These are phyloP conservation scores for Lagorchestes hirsutus DNA, from an alignment of 2,797 vertebrate genomes.

Conservation along the genomic window DNA sequence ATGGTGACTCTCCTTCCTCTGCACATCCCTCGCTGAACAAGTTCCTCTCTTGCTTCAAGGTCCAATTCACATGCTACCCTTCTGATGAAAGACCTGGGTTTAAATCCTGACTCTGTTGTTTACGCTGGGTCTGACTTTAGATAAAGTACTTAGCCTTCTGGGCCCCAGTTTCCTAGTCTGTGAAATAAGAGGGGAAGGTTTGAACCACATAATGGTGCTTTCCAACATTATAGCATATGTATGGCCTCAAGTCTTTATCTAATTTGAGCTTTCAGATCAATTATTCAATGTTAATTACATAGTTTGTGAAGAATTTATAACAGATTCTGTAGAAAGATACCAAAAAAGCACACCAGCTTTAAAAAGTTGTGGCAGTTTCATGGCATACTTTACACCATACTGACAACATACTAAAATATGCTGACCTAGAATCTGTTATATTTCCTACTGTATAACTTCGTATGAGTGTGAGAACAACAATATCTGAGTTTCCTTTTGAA, in stretches of 20 bases:
- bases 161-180: background rate
- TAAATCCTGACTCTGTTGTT: background rate
- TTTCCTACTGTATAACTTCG: conserved; percentile 23
- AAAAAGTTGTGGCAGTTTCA: conserved; percentile 42
- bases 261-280: conserved; percentile 33
- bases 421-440: conserved; percentile 7
- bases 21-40: background rate
- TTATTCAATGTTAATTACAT: background rate
- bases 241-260: conserved; percentile 32
- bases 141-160: background rate
- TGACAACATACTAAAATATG: conserved; percentile 46
- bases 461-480: conserved; percentile 27
- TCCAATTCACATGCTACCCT: background rate
- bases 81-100: background rate
- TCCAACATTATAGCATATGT: background rate
- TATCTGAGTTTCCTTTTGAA: conserved; percentile 41
- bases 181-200: background rate
- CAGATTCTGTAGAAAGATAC: conserved; percentile 25
- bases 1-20: background rate
- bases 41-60: background rate
- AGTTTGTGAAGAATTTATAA: conserved; percentile 45
- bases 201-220: background rate
- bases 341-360: conserved; percentile 15
- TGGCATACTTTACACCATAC: conserved; percentile 36
- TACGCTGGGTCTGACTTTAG: background rate